phyloP scores from a whole-genome alignment of 2,888 invertebrate genomes.

The Melinaea marsaeus region DNA sequence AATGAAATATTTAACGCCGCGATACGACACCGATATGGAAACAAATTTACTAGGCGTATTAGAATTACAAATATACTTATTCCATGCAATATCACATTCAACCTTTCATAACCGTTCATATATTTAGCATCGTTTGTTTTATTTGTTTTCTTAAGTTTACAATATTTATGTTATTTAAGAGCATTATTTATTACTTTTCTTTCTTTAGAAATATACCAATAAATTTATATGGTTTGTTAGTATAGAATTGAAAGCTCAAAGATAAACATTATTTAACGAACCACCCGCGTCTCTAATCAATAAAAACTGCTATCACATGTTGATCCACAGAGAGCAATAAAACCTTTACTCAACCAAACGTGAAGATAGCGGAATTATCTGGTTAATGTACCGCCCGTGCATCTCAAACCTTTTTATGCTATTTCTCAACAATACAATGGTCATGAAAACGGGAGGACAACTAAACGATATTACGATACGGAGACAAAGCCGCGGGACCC shows the following conservation, averaged over 20 bases:
- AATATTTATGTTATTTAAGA: too few relatives aligned
- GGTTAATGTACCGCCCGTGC: conserved; percentile 35
- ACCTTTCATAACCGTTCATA: neutral
- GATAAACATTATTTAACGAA: neutral
- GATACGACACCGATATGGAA: conserved; percentile 30
- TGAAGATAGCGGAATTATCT: conserved; percentile 41
- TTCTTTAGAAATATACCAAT: too few relatives aligned
- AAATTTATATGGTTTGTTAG: too few relatives aligned
- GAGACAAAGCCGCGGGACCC: conserved; percentile 28
- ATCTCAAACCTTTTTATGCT: conserved; percentile 27
- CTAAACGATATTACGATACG: conserved; percentile 31
- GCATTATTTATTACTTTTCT: too few relatives aligned
- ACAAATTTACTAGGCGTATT: conserved; percentile 26
- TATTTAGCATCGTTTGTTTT: neutral
- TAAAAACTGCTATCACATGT: conserved; percentile 26
- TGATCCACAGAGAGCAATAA: conserved; percentile 32
- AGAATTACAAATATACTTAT: conserved; percentile 30
- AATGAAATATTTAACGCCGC: conserved; percentile 32
- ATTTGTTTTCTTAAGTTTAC: too few relatives aligned
- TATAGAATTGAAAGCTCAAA: neutral
- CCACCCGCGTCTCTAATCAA: conserved; percentile 22
- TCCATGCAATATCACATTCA: conserved; percentile 22
- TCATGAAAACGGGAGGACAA: conserved; percentile 26
- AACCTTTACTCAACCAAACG: conserved; percentile 39
- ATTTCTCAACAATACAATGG: conserved; percentile 32